A percentile compares a stretch with the other conserved stretches of the same genome.
Conservation (phyloP, 2,888 invertebrate species). For the Eupelmus urozonus region DNA sequence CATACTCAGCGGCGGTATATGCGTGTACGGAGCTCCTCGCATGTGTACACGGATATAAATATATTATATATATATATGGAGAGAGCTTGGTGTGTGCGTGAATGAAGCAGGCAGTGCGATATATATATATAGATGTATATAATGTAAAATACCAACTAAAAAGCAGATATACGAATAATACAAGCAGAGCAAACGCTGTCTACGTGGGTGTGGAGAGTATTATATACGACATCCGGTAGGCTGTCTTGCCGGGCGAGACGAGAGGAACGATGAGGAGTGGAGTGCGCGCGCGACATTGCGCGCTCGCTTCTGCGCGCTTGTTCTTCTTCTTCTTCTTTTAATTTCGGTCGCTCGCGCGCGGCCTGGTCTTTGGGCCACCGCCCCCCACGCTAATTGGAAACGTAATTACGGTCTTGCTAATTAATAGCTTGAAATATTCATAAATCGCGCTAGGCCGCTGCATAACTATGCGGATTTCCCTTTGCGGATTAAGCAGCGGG, state of each 20-base stretch:
- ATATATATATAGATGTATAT: background rate
- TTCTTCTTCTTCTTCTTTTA: constrained; percentile 1
- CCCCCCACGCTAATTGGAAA: constrained; percentile 38
- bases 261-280: constrained; percentile 12
- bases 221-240: constrained; percentile 40
- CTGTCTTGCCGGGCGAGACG: constrained; percentile 17
- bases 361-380: background rate
- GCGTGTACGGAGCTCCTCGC: too few species aligned
- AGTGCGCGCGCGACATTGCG: background rate
- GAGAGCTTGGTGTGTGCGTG: background rate
- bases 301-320: too few species aligned
- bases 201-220: constrained; percentile 58
- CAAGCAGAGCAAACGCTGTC: constrained; percentile 65
- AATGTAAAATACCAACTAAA: constrained; percentile 47
- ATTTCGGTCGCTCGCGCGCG: background rate
- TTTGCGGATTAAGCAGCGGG: too few species aligned
- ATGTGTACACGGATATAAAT: background rate
- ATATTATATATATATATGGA: background rate
- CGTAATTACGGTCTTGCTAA: constrained; percentile 26
- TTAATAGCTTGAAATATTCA: constrained; percentile 31
- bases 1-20: too few species aligned
- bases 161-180: constrained; percentile 53
- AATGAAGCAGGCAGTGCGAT: constrained; percentile 40
- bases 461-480: background rate
- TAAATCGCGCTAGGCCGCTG: constrained; percentile 26